Base-by-base conservation (phyloP, 2,113 vertebrate species). In the Campylomormyrus tamandua region DNA sequence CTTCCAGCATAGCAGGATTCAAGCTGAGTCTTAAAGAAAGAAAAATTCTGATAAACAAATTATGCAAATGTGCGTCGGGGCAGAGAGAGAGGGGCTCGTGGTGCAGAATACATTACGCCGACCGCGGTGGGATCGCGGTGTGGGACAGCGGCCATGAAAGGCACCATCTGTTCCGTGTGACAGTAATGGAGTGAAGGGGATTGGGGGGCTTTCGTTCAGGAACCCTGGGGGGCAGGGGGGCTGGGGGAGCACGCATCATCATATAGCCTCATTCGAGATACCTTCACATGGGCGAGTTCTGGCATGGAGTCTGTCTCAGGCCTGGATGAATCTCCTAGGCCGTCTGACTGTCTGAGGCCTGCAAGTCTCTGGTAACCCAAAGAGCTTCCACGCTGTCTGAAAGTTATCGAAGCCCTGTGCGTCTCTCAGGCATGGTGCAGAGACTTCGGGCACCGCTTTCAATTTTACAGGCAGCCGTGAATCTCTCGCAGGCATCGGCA, bases 111-210 rank as follows among this genome's bases (percentile, higher is more conserved):
- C 90, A 95, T 94, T 95, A 95, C 94, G 90, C 49, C 90, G 84
- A 92, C 91, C 89, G 90, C 2, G 62, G 56, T 62, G 88, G 92
- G 94, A 92, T 91, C 90, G 90, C 27, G 62, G 56, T 70, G 88
- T 92, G 94, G 91, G 92, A 94, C 92, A 91, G 39, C 91, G 91
- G 92, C 83, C 93, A 91, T 96, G 96, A 96, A 96, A 96, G 94
- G 94, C 94, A 94, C 96, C 96, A 96, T 96, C 96, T 96, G 96
- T 95, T 96, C 95, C 92, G 91, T 94, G 94, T 95, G 95, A 96
- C 95, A 95, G 95, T 96, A 96, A 96, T 96, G 95, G 95, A 96
- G 95, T 96, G 94, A 96, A 94, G 94, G 94, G 92, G 92, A 96
- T 96, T 96, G 95, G 95, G 92, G 94, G 90, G 95, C 49, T 83